Evolutionary conservation across 2,888 invertebrate genomes (phyloP), one percentile per base, ranked within the genome.

Genomic region (Chaetogeoica ovagalla): DNA sequence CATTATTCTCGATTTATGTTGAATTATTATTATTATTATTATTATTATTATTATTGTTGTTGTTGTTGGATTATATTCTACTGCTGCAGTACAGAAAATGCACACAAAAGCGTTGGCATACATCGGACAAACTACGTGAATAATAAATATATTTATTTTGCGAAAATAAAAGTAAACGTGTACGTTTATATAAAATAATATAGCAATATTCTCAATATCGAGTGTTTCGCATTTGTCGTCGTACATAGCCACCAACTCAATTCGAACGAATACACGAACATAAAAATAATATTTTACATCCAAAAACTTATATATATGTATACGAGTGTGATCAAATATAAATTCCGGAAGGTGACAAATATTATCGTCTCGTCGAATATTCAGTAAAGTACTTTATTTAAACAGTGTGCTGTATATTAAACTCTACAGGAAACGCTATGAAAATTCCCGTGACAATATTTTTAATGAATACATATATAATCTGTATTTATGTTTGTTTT

Each of bases 11-110:
- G 30, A 7, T 30, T 52, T 69, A 15, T 48, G 21, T 66, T 15
- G 43, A 48, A 68, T 52, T 68, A 52, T 68, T 68, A 68, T 68
- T 68, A 68, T 68, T 68, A 68, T 68, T 68, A 68, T 68, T 68
- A 66, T 65, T 65, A 65, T 68, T 68, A 9, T 57, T 59, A 39
- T 30, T 30, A 30, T 68, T 68, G 52, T 68, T 68, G 43, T 65
- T 65, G 43, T 68, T 68, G 17, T 57, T 59, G 21, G 57, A 57
- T 71, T 71, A 71, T 39, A 71, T 71, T 71, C 39, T 39, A 71
- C 59, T 59, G 59, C 21, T 59, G 30, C 23, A 37, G n/a, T 39
- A 37, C 17, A 4, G 57, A 15, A 2, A 69, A 15, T 19, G 66
- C 21, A n/a, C 39, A 59, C 39, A 71, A 71, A 21, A 39, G 57